Evolutionary conservation across 2,888 invertebrate species (phyloP), one percentile per base, ranked within the genome.

Genomic region (Eustalomyia histrio): DNA sequence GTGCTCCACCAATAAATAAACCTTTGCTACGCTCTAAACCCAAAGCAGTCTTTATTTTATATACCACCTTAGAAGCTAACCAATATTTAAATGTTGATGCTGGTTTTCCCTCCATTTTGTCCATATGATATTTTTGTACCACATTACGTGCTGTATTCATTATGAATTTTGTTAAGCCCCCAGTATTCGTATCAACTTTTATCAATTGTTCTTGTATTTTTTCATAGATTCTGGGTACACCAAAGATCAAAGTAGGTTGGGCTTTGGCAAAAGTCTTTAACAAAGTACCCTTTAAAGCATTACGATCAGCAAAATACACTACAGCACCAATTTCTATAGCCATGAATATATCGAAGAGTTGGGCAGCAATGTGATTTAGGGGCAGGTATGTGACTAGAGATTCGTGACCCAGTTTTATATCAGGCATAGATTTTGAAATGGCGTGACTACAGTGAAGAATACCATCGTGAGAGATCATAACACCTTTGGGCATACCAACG

Each of bases 391-490:
- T 95, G 57, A 97, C 92, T 9, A 94, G 84, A 1, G 92, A 89
- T 85, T 96, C 95, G 0, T 91, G 87, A 0, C 92, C 92, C 0
- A 91, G 90, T 65, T 90, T 88, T 12, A 94, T 84, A 57, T 92
- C 91, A 7, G 87, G 82, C 33, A 93, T 88, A n/a, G 92, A 88
- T 47, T 92, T 91, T 1, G 90, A 86, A 39, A 94, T 91, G 0
- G 91, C 86, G 79, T 91, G 90, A 0, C 94, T 92, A 85, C 94
- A 93, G 91, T 93, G 94, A 1, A 94, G 92, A 16, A 97, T 89
- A 89, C 95, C 97, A 91, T 98, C 98, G 88, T 98, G 98, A 65
- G 94, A 95, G 82, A 98, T 88, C 98, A 98, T 98, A 21, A 96
- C 97, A 2, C 95, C 97, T 90, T 98, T 98, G 9, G 97, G 97